Evolutionary conservation across 1,140 invertebrate genomes (phyloP), one percentile per base, ranked within the genome.

Genomic region (Pseudoatta argentina): DNA sequence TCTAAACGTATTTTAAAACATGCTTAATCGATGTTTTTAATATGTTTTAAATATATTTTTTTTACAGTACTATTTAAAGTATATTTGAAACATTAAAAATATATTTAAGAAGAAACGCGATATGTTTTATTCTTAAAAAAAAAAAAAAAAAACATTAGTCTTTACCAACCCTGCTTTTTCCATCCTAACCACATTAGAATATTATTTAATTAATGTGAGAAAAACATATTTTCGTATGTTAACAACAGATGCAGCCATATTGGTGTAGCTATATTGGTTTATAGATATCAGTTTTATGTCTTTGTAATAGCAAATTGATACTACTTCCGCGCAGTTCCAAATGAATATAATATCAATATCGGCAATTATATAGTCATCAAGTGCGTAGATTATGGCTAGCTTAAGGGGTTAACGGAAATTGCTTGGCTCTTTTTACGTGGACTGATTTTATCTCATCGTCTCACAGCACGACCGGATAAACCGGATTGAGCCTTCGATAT

Each of bases 401-500:
- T 61, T 34, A 63, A 83, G 69, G 53, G 69, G 69, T 83, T 83
- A 83, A 75, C 79, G 69, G 79, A 83, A 83, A 83, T 83, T 83
- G 34, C 39, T 51, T 27, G 71, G 44, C 18, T 55, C 57, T 81
- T 87, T 89, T 87, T 77, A 66, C 18, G 34, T 53, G 39, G 18
- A 57, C 59, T 78, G 86, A 89, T 89, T 78, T 77, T 59, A 64
- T 89, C 87, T 78, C 77, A 85, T 89, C 69, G 88, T 59, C 51
- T 83, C 55, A 57, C 24, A 75, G 48, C 55, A 14, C 63, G 55
- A 73, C 88, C 88, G 88, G 88, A 89, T 89, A 88, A 86, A 89
- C 86, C 88, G 85, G 85, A 89, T 89, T 89, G 88, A 89, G 77
- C 88, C 66, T 89, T 89, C 77, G 88, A 89, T 51, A 67, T 82